phyloP scores from a whole-genome alignment of 1,140 invertebrate genomes.

The Leptonema lineaticorne region DNA sequence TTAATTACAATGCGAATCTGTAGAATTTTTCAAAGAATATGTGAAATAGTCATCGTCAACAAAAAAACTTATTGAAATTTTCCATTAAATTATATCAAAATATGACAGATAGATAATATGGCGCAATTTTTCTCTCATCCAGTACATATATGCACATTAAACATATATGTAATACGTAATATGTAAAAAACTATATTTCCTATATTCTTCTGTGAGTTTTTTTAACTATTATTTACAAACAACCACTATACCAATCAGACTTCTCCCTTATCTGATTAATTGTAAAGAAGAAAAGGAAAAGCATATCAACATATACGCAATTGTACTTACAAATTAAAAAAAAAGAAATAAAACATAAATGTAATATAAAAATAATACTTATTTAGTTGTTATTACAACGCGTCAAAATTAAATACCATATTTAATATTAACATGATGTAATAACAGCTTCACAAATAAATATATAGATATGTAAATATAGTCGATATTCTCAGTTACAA shows the following conservation, averaged over 20 bases:
- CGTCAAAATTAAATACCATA: no score
- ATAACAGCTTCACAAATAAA: no score
- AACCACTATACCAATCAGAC: slow-evolving; percentile 1
- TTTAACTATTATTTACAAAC: slow-evolving; percentile 30
- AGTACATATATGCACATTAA: not conserved
- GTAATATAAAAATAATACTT: no score
- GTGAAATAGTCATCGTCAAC: slow-evolving; percentile 35
- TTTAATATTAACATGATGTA: no score
- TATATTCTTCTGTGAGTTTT: slow-evolving; percentile 27
- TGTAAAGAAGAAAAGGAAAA: not conserved
- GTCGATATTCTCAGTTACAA: not conserved
- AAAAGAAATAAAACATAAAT: not conserved
- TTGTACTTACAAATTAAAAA: no score
- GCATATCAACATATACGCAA: not conserved
- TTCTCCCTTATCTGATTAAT: slow-evolving; percentile 3
- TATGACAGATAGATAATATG: slow-evolving; percentile 22
- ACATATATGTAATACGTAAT: no score
- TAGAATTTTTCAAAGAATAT: slow-evolving; percentile 31
- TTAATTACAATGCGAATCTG: slow-evolving; percentile 6
- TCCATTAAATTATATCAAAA: not conserved
- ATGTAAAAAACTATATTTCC: slow-evolving; percentile 22
- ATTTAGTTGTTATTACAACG: no score
- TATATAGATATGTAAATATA: slow-evolving; percentile 2
- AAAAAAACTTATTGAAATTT: not conserved
- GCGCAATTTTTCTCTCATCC: slow-evolving; percentile 35